A percentile compares a stretch with the other conserved stretches of the same genome.
These are phyloP conservation scores for Flabesymbios commensalis DNA, from an alignment of 2,888 invertebrate species.

Conservation along the genomic window DNA sequence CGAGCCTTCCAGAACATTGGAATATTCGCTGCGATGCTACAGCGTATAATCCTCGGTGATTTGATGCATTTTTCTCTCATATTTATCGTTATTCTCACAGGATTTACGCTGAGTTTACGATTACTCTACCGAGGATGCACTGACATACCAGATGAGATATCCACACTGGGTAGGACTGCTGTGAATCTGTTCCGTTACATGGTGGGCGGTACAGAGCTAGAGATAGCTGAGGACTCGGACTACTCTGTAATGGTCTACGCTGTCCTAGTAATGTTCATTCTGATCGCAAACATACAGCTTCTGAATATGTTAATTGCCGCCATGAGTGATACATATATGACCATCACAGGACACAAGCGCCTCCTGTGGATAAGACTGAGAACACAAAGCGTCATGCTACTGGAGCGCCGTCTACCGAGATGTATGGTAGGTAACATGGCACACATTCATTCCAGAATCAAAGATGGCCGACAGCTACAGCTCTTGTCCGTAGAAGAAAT, in stretches of 20 bases:
- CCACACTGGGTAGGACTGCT: background rate
- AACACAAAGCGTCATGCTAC: background rate
- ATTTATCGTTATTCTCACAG: background rate
- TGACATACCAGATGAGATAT: too few species aligned
- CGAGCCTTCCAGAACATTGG: constrained; percentile 11
- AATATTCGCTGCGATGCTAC: constrained; percentile 4
- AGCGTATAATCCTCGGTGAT: background rate
- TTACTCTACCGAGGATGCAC: too few species aligned
- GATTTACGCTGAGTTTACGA: background rate
- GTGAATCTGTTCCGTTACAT: background rate
- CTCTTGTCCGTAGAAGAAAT: too few species aligned
- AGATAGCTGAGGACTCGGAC: background rate
- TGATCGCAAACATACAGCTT: background rate
- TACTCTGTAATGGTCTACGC: background rate
- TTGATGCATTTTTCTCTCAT: background rate
- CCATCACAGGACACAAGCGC: background rate
- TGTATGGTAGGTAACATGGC: too few species aligned
- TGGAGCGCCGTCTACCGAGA: background rate
- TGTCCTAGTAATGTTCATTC: background rate
- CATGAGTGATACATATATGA: background rate
- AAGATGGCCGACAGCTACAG: too few species aligned
- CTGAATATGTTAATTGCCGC: background rate
- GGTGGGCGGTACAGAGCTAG: background rate
- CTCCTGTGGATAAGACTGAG: background rate
- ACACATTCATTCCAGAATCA: too few species aligned